Percentiles rank a stretch among this genome's conserved stretches.
Conservation (phyloP, 2,888 invertebrate species). For the Epirrhoe alternata region DNA sequence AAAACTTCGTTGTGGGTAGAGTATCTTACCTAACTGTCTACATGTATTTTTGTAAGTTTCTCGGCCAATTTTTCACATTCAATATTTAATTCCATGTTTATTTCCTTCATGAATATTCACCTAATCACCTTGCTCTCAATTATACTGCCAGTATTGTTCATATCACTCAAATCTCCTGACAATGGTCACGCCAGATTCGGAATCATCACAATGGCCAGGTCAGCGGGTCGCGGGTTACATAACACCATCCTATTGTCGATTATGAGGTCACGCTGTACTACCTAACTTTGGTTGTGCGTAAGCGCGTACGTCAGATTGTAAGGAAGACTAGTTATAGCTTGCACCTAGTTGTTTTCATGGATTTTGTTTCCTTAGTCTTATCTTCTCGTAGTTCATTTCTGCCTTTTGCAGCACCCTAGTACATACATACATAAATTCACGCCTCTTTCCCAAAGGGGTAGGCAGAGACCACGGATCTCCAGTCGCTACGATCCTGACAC, state of each 20-base stretch:
- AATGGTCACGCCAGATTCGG: slow-evolving; percentile 35
- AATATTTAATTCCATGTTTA: neutral
- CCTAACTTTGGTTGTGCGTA: slow-evolving; percentile 40
- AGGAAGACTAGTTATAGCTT: slow-evolving; percentile 5
- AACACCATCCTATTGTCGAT: slow-evolving; percentile 65
- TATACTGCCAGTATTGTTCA: slow-evolving; percentile 16
- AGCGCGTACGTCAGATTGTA: slow-evolving; percentile 40
- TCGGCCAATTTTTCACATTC: no score
- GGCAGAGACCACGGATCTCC: no score
- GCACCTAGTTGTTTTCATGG: slow-evolving; percentile 5
- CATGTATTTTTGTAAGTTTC: no score
- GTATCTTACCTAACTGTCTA: no score
- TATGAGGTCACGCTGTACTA: slow-evolving; percentile 66
- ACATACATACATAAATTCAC: no score
- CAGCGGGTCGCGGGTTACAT: slow-evolving; percentile 70
- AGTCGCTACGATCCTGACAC: no score
- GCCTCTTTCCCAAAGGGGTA: no score
- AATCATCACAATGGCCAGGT: slow-evolving; percentile 53
- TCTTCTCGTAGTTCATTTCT: no score
- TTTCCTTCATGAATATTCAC: slow-evolving; percentile 7
- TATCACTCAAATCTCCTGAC: slow-evolving; percentile 37
- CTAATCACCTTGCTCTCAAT: slow-evolving; percentile 24
- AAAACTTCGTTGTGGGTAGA: no score
- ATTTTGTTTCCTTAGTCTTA: neutral
- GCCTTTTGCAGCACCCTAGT: no score